phyloP scores from a whole-genome alignment of 2,797 vertebrate species.

The Myiotriccus ornatus region DNA sequence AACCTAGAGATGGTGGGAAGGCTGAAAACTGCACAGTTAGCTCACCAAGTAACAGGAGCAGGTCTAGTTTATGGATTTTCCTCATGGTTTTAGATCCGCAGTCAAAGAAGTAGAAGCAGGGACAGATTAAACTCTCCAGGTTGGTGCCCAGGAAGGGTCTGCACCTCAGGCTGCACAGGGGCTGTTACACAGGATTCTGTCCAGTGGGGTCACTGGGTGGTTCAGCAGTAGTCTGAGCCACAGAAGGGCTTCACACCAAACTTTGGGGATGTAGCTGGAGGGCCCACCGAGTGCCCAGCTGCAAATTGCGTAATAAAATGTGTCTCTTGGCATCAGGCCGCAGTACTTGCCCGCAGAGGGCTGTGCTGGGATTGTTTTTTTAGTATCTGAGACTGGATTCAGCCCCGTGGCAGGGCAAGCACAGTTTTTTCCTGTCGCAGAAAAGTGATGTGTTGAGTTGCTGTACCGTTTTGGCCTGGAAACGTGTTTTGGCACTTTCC shows the following conservation, averaged over 20 bases:
- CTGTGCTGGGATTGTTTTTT: neutral
- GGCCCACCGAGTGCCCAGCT: neutral
- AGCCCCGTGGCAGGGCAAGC: neutral
- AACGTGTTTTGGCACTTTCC: neutral
- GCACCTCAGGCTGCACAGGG: neutral
- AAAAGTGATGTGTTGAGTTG: neutral
- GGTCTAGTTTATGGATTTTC: neutral
- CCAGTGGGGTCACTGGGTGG: accelerated
- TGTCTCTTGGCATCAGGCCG: neutral
- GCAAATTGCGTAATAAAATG: neutral
- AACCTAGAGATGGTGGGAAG: neutral
- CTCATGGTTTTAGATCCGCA: accelerated
- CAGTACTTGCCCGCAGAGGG: neutral
- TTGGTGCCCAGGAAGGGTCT: neutral
- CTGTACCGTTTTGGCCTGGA: neutral
- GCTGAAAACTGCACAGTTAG: accelerated
- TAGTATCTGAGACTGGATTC: neutral
- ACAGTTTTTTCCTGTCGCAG: neutral
- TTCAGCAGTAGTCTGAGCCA: neutral
- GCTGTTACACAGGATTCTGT: neutral
- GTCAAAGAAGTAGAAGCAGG: neutral
- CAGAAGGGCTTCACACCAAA: neutral
- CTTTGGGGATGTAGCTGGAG: neutral
- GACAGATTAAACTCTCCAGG: neutral
- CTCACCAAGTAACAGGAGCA: accelerated